These are phyloP conservation scores for Apostichopus leukothele DNA, from an alignment of 53 echinoderm and acorn worm genomes.

Conservation along the genomic window DNA sequence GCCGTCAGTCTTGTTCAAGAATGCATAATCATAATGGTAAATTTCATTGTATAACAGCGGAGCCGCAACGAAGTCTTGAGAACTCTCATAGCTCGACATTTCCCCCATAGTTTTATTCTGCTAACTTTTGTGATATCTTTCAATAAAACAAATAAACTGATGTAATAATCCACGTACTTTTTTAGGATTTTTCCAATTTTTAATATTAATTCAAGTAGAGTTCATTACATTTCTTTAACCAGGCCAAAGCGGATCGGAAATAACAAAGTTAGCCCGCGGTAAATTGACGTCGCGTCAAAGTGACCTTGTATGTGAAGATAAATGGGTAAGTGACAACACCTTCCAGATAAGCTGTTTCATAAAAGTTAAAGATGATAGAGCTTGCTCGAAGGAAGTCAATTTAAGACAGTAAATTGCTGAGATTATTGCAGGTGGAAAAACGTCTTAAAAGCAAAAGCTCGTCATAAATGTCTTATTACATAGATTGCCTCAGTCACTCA, in stretches of 20 bases:
- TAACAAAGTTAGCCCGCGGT: too few species aligned
- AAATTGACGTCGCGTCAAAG: neutral
- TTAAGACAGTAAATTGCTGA: neutral
- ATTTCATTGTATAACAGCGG: neutral
- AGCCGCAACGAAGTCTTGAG: neutral
- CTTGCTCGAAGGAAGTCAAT: constrained; percentile 10
- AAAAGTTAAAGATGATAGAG: neutral
- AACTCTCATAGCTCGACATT: neutral
- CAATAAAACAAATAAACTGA: too few species aligned
- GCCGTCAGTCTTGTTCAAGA: neutral
- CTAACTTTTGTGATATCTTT: too few species aligned
- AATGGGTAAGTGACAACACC: neutral
- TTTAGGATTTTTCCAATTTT: too few species aligned
- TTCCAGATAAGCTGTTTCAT: neutral
- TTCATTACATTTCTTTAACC: too few species aligned
- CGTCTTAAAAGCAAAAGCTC: neutral
- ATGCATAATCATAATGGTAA: constrained; percentile 3
- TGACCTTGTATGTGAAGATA: neutral
- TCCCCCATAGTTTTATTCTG: neutral
- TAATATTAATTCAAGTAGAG: too few species aligned
- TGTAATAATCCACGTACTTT: too few species aligned
- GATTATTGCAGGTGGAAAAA: constrained; percentile 7
- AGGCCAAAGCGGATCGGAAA: too few species aligned
- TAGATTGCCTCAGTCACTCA: neutral
- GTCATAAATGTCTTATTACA: neutral